A percentile compares a stretch with the other conserved stretches of the same genome.
Evolutionary conservation across 2,888 invertebrate species (phyloP).

Genomic region (Yponomeuta plumbellus): DNA sequence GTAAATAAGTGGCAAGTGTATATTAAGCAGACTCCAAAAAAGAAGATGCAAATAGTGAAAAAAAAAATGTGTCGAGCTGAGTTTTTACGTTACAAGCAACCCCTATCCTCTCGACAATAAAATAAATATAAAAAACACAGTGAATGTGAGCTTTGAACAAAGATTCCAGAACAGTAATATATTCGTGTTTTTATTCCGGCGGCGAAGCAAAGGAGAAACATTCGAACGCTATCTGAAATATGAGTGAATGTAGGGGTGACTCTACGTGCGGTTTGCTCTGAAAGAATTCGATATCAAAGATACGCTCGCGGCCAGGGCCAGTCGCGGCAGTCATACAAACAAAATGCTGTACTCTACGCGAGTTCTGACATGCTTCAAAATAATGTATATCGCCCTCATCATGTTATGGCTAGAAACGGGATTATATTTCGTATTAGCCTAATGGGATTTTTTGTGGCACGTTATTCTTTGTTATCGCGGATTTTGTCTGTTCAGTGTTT

Average conservation of each 20-base stretch:
- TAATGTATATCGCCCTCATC: slow-evolving; percentile 31
- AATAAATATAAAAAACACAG: slow-evolving; percentile 18
- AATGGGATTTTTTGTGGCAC: slow-evolving; percentile 43
- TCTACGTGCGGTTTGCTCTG: slow-evolving; percentile 61
- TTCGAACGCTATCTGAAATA: slow-evolving; percentile 68
- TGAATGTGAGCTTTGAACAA: slow-evolving; percentile 27
- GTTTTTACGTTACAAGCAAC: not conserved
- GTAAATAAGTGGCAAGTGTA: not conserved
- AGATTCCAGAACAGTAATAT: slow-evolving; percentile 45
- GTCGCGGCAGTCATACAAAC: slow-evolving; percentile 36
- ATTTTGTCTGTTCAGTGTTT: slow-evolving; percentile 17
- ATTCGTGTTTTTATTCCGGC: slow-evolving; percentile 56
- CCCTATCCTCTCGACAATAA: not conserved
- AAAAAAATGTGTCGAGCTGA: not conserved
- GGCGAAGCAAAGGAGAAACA: slow-evolving; percentile 46
- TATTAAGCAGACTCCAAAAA: not conserved
- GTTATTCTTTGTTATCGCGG: slow-evolving; percentile 27
- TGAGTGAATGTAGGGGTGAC: slow-evolving; percentile 51
- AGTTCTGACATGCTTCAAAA: slow-evolving; percentile 12
- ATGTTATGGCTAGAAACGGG: slow-evolving; percentile 42
- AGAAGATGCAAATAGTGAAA: not conserved
- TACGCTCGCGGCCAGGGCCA: slow-evolving; percentile 36
- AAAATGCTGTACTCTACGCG: slow-evolving; percentile 17
- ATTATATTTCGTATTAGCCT: slow-evolving; percentile 41
- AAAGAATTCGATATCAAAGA: slow-evolving; percentile 72